phyloP scores from a whole-genome alignment of 2,113 vertebrate genomes.

The Crypturellus undulatus region DNA sequence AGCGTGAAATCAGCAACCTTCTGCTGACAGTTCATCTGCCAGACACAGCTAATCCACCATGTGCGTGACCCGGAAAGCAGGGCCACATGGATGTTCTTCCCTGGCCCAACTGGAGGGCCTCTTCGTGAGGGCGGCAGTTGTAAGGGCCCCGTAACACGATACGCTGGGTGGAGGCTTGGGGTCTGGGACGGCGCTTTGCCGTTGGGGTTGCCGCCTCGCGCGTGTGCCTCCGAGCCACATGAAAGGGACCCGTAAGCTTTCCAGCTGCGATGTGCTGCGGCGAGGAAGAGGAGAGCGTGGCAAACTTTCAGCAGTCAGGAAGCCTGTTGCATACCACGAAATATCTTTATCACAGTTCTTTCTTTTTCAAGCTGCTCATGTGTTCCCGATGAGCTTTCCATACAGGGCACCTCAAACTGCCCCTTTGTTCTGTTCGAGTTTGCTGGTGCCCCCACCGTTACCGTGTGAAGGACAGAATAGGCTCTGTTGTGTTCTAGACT shows the following conservation, averaged over 20 bases:
- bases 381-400: background rate
- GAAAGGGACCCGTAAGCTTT: conserved; percentile 20
- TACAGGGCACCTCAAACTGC: rapidly evolving
- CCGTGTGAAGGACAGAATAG: background rate
- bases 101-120: conserved; percentile 29
- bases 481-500: background rate
- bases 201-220: conserved; percentile 3
- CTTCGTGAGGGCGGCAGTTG: background rate
- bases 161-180: background rate
- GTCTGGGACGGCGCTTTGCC: conserved; percentile 43
- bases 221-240: background rate
- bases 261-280: conserved; percentile 13
- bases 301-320: background rate
- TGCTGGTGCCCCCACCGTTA: background rate
- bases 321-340: background rate
- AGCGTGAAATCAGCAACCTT: conserved; percentile 22
- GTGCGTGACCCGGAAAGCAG: conserved; percentile 42
- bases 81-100: conserved; percentile 22
- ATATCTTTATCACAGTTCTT: background rate
- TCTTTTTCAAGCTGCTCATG: background rate
- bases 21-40: conserved; percentile 36
- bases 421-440: rapidly evolving
- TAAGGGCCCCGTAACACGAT: conserved; percentile 26
- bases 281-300: background rate
- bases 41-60: conserved; percentile 32